Evolutionary conservation across 2,113 vertebrate genomes (phyloP).

Genomic region (Spilogale gracilis): DNA sequence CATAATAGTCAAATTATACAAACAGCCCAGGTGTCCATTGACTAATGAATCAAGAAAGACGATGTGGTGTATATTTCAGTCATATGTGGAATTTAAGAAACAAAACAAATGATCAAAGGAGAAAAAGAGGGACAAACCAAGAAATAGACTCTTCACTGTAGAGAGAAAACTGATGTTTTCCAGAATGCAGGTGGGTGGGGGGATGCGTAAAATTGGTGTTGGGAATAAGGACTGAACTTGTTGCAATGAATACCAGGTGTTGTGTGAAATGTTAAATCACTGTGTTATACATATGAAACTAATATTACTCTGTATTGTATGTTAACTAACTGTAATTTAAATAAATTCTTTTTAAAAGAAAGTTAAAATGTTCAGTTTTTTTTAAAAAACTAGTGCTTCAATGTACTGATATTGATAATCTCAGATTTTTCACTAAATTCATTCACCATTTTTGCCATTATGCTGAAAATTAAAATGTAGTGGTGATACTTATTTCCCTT

Average conservation of each 20-base stretch:
- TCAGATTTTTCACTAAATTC: constrained; percentile 41
- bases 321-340: not conserved
- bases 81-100: not conserved
- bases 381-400: not conserved
- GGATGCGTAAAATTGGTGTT: not conserved
- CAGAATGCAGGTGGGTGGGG: not conserved
- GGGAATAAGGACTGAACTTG: not conserved
- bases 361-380: not conserved
- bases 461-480: constrained; percentile 41
- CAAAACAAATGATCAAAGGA: not conserved
- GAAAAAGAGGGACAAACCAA: not conserved
- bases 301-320: not conserved
- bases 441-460: constrained; percentile 30
- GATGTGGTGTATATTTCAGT: not conserved
- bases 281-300: not conserved
- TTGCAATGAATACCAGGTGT: not conserved
- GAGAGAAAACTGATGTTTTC: not conserved
- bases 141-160: not conserved
- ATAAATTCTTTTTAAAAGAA: not conserved
- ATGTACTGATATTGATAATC: constrained; percentile 44
- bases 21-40: not conserved
- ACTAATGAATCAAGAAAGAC: not conserved
- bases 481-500: constrained; percentile 47
- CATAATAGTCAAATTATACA: not conserved
- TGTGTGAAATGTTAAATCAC: not conserved